These are phyloP conservation scores for Eupithecia dodoneata DNA, from an alignment of 2,888 invertebrate genomes.

Conservation along the genomic window DNA sequence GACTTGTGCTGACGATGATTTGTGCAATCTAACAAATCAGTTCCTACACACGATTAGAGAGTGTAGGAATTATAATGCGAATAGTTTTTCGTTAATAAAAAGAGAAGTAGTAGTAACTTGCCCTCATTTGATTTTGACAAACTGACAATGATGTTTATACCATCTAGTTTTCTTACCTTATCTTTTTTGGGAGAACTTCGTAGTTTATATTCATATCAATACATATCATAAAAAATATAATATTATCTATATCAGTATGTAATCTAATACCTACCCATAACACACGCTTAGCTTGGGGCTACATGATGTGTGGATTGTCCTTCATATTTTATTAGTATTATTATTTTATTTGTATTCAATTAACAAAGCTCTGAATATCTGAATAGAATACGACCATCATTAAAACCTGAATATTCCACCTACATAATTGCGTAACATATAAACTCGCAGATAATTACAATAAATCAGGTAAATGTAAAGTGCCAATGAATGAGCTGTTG, in stretches of 20 bases:
- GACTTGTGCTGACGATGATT: neutral
- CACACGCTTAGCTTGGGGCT: too few relatives aligned
- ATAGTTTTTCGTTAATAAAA: neutral
- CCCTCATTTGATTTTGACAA: neutral
- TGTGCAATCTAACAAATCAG: too few relatives aligned
- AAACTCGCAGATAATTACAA: conserved; percentile 6
- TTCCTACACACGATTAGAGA: too few relatives aligned
- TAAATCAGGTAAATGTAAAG: conserved; percentile 20
- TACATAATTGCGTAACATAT: neutral
- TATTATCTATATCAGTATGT: too few relatives aligned
- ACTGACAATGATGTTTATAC: neutral
- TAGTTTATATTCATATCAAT: neutral
- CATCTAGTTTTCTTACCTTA: neutral
- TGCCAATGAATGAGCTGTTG: conserved; percentile 30
- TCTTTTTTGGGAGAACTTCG: neutral
- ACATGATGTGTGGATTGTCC: too few relatives aligned
- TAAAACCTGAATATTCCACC: neutral
- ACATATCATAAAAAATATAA: too few relatives aligned
- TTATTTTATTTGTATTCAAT: neutral
- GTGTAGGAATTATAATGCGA: neutral
- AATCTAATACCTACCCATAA: too few relatives aligned
- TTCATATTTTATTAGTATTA: too few relatives aligned
- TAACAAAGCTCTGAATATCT: neutral
- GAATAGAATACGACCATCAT: neutral
- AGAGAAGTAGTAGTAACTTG: neutral